phyloP scores from a whole-genome alignment of 2,113 vertebrate genomes.

The Dromiciops gliroides region DNA sequence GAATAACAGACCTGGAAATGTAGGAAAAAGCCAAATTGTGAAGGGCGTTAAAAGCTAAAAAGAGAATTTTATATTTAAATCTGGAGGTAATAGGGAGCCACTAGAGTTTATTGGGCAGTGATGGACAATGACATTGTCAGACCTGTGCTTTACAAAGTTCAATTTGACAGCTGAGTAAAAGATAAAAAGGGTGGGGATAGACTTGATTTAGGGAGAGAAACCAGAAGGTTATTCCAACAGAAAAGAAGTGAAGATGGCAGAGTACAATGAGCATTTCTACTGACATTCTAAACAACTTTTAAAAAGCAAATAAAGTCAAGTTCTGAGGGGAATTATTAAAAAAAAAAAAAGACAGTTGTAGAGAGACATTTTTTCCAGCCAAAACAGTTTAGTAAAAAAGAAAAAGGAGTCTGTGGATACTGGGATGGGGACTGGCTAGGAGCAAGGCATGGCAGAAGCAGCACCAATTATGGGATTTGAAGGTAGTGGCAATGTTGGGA shows the following conservation, averaged over 20 bases:
- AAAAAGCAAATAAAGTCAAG: no score
- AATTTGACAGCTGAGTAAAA: background rate
- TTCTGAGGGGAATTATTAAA: no score
- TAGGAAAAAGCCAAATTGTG: background rate
- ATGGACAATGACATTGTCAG: background rate
- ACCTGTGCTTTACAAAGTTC: background rate
- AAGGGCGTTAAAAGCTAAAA: background rate
- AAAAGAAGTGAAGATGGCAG: background rate
- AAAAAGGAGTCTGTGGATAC: background rate
- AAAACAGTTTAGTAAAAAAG: background rate
- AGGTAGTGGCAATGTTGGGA: background rate
- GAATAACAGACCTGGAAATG: background rate
- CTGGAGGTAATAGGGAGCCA: background rate
- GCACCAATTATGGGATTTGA: background rate
- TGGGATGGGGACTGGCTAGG: background rate
- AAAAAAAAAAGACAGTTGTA: no score
- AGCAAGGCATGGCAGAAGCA: background rate
- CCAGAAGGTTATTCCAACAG: background rate
- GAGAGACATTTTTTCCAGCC: no score
- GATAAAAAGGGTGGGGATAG: background rate
- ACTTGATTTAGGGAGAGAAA: background rate
- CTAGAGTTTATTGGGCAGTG: background rate
- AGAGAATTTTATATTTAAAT: background rate
- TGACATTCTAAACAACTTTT: background rate
- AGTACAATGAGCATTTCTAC: background rate